These are phyloP conservation scores for Melanotaenia pygmaea DNA, from an alignment of 2,797 vertebrate genomes.

Conservation along the genomic window DNA sequence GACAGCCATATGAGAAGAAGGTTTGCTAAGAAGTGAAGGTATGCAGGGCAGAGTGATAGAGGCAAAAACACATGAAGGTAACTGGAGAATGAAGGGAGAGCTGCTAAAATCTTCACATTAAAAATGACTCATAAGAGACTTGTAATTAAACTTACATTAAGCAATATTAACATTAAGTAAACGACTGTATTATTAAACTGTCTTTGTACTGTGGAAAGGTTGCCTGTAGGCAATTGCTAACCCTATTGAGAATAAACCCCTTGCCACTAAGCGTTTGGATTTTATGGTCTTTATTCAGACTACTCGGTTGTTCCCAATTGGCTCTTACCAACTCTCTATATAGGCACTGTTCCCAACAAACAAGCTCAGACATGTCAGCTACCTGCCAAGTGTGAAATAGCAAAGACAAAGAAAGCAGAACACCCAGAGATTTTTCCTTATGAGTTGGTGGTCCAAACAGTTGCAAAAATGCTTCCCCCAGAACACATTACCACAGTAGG, in stretches of 20 bases:
- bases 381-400: constrained; percentile 4
- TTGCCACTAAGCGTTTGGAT: constrained; percentile 26
- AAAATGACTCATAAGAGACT: constrained; percentile 41
- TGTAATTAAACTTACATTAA: constrained; percentile 69
- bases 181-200: constrained; percentile 55
- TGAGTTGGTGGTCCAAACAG: background rate
- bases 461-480: background rate
- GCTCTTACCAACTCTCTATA: constrained; percentile 18
- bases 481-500: background rate
- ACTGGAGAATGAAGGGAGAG: constrained; percentile 34
- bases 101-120: constrained; percentile 41
- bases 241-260: constrained; percentile 36
- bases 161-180: constrained; percentile 59
- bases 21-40: constrained; percentile 39
- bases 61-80: constrained; percentile 41
- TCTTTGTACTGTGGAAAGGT: constrained; percentile 30
- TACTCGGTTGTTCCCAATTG: constrained; percentile 12
- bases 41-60: constrained; percentile 44
- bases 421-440: constrained; percentile 1
- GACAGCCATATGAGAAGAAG: constrained; percentile 35
- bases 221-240: constrained; percentile 35
- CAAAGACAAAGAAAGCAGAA: constrained; percentile 18
- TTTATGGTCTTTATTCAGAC: constrained; percentile 9
- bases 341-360: constrained; percentile 26
- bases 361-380: constrained; percentile 18